Evolutionary conservation across 2,888 invertebrate species (phyloP).

Genomic region (Falcaria lacertinaria): DNA sequence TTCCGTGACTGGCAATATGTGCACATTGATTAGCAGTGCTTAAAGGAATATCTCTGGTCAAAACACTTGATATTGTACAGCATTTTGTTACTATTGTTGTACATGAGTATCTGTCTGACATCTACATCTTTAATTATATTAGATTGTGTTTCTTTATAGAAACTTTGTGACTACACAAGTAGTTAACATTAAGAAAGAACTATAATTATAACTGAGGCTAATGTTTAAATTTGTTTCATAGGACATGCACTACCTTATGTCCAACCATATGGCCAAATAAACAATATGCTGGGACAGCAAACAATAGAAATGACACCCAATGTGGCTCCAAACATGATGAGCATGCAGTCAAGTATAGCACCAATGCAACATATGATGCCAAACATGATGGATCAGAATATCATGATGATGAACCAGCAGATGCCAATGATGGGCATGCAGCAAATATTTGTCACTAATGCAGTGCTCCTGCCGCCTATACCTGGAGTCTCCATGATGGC

Average conservation of each 20-base stretch:
- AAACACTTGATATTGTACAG: too few relatives aligned
- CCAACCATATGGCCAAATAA: conserved; percentile 21
- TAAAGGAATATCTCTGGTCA: too few relatives aligned
- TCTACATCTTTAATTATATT: too few relatives aligned
- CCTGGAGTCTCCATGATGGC: conserved; percentile 89
- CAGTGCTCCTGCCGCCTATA: conserved; percentile 91
- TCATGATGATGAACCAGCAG: conserved; percentile 64
- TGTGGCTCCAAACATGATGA: conserved; percentile 19
- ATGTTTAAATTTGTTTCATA: conserved; percentile 5
- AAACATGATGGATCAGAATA: conserved; percentile 78
- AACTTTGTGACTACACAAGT: too few relatives aligned
- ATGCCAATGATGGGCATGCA: conserved; percentile 36
- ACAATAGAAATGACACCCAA: conserved; percentile 17
- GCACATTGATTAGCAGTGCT: too few relatives aligned
- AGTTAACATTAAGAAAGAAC: too few relatives aligned
- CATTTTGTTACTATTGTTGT: too few relatives aligned
- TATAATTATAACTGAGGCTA: background rate
- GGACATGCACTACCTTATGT: conserved; percentile 36
- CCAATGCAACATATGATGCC: conserved; percentile 32
- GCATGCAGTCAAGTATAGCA: conserved; percentile 38
- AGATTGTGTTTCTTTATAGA: too few relatives aligned
- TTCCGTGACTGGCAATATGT: too few relatives aligned
- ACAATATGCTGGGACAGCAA: conserved; percentile 13
- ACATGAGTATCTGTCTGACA: too few relatives aligned
- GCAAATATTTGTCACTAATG: conserved; percentile 81